A percentile compares a stretch with the other conserved stretches of the same genome.
These are phyloP conservation scores for Suillia variegata DNA, from an alignment of 2,888 invertebrate genomes.

Conservation along the genomic window DNA sequence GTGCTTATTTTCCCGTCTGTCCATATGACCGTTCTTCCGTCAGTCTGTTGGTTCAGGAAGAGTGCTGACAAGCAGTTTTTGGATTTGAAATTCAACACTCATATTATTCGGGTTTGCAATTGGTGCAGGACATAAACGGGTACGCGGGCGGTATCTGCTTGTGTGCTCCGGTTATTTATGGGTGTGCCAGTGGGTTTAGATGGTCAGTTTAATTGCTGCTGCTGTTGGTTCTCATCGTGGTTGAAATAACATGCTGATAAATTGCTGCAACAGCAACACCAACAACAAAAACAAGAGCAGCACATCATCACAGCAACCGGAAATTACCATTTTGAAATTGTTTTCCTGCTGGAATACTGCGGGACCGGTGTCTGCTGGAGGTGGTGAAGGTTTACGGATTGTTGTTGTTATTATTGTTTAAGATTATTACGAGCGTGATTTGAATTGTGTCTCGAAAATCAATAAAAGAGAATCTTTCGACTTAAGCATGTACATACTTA, in stretches of 20 bases:
- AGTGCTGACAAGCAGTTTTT: constrained; percentile 36
- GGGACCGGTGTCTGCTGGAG: too few species aligned
- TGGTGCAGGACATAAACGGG: constrained; percentile 7
- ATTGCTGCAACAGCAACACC: constrained; percentile 39
- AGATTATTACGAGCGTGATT: too few species aligned
- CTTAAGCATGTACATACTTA: too few species aligned
- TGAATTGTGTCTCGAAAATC: too few species aligned
- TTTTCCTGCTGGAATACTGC: background rate
- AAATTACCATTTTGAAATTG: constrained; percentile 20
- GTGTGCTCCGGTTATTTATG: constrained; percentile 18
- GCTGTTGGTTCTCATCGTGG: constrained; percentile 20
- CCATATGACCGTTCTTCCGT: too few species aligned
- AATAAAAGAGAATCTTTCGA: too few species aligned
- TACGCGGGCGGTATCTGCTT: background rate
- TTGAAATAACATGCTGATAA: constrained; percentile 41
- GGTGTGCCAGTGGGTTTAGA: background rate
- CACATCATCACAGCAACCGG: constrained; percentile 15
- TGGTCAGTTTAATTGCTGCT: constrained; percentile 40
- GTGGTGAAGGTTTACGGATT: background rate
- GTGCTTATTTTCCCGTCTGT: background rate
- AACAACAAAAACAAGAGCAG: too few species aligned
- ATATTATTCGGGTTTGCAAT: constrained; percentile 11
- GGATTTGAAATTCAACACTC: background rate
- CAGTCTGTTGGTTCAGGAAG: constrained; percentile 7
- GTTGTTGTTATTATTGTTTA: too few species aligned